Evolutionary conservation across 2,113 vertebrate genomes (phyloP).

Genomic region (Amphilophus citrinellus): DNA sequence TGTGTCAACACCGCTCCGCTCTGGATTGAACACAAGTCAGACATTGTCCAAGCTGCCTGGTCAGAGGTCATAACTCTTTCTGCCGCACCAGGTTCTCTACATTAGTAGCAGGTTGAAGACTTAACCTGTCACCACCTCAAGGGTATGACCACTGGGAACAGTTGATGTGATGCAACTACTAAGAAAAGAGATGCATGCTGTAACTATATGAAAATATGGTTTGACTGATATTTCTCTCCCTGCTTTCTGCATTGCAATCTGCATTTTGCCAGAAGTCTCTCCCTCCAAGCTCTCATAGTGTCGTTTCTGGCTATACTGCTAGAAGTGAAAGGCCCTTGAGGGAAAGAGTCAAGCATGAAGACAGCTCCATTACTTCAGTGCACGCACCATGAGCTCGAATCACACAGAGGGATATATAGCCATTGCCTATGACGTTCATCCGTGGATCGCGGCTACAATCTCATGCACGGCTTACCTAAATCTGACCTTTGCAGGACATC

Average conservation of each 20-base stretch:
- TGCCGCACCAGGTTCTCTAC: slow-evolving; percentile 21
- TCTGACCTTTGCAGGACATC: slow-evolving; percentile 52
- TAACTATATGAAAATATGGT: slow-evolving; percentile 11
- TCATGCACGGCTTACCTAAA: slow-evolving; percentile 41
- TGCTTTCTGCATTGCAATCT: slow-evolving; percentile 29
- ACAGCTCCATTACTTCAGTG: slow-evolving; percentile 61
- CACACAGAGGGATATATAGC: slow-evolving; percentile 51
- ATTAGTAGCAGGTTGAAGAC: neutral
- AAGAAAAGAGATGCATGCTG: slow-evolving; percentile 1
- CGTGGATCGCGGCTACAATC: slow-evolving; percentile 48
- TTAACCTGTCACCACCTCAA: slow-evolving; percentile 28
- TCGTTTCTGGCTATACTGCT: slow-evolving; percentile 11
- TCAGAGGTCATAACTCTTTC: slow-evolving; percentile 40
- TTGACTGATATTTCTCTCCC: slow-evolving; percentile 16
- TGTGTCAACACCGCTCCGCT: slow-evolving; percentile 45
- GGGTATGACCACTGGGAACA: slow-evolving; percentile 17
- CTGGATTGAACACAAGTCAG: slow-evolving; percentile 30
- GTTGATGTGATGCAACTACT: slow-evolving; percentile 1
- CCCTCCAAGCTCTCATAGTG: slow-evolving; percentile 8
- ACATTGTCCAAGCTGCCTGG: neutral
- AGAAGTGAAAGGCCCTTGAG: slow-evolving; percentile 38
- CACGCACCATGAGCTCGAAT: slow-evolving; percentile 33
- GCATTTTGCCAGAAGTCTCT: slow-evolving; percentile 51
- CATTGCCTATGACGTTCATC: slow-evolving; percentile 41
- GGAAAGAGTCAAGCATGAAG: slow-evolving; percentile 23